phyloP scores from a whole-genome alignment of 2,113 vertebrate genomes.

The Amazona vittata region DNA sequence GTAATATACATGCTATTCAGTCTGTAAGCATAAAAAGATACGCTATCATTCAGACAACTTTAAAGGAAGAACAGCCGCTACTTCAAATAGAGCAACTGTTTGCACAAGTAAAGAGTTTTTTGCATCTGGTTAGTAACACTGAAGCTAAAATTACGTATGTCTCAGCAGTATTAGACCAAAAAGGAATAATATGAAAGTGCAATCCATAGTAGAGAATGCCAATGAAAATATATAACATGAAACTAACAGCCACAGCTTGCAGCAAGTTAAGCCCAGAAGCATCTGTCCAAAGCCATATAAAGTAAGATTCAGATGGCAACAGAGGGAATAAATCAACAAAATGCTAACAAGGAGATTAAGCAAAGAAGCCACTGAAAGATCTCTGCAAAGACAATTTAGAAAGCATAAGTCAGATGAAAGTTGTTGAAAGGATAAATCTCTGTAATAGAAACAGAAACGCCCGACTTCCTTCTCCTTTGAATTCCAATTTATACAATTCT shows the following conservation, averaged over 20 bases:
- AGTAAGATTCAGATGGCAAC: not conserved
- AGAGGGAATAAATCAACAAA: constrained; percentile 41
- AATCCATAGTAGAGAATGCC: not conserved
- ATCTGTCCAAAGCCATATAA: constrained; percentile 12
- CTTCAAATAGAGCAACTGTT: not conserved
- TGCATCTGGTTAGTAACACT: not conserved
- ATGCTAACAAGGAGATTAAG: constrained; percentile 28
- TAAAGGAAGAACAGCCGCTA: not conserved
- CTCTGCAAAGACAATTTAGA: not conserved
- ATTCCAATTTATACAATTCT: not conserved
- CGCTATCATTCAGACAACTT: not conserved
- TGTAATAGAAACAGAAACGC: not conserved
- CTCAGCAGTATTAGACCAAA: not conserved
- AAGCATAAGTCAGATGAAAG: not conserved
- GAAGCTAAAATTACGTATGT: not conserved
- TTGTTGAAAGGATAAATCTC: not conserved
- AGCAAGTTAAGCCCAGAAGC: constrained; percentile 7
- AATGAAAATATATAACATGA: not conserved
- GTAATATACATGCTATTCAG: not conserved
- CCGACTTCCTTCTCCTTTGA: not conserved
- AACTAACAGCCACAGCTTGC: not conserved
- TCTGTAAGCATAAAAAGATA: not conserved
- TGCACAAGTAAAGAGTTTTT: not conserved
- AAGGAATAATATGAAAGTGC: not conserved
- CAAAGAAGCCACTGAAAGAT: not conserved